A percentile compares a stretch with the other conserved stretches of the same genome.
phyloP scores from a whole-genome alignment of 2,113 vertebrate species.

The Turdus rufiventris region DNA sequence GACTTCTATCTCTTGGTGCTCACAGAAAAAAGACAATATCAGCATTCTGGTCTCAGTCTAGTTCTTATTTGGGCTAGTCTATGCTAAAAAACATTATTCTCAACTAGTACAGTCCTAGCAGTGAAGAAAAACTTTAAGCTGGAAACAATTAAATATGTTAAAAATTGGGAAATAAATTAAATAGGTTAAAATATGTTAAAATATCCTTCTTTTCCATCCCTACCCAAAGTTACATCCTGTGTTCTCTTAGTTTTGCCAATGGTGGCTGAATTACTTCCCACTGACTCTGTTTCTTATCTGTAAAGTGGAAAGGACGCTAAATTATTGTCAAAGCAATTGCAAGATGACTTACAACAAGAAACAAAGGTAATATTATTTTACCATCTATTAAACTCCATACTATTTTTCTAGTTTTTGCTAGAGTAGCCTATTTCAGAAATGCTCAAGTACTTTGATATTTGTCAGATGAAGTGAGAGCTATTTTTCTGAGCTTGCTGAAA shows the following conservation, averaged over 20 bases:
- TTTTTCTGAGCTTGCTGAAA: not conserved
- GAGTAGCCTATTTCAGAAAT: not conserved
- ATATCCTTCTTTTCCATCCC: not conserved
- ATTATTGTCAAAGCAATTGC: not conserved
- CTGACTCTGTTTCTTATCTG: not conserved
- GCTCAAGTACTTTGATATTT: not conserved
- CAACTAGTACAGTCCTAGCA: not conserved
- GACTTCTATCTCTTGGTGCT: not conserved
- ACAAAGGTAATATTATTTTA: not conserved
- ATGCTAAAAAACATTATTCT: not conserved
- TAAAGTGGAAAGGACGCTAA: not conserved
- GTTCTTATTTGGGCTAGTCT: not conserved
- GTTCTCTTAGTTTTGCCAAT: not conserved
- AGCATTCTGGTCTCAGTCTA: not conserved
- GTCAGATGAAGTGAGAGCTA: accelerated
- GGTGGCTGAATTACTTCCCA: not conserved
- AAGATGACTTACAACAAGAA: not conserved
- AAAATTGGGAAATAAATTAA: not conserved
- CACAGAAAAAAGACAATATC: not conserved
- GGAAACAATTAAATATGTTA: not conserved
- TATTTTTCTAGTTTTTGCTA: not conserved
- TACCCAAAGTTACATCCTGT: not conserved
- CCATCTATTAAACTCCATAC: not conserved
- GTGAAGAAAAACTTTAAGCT: not conserved
- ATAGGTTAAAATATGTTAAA: not conserved